These are phyloP conservation scores for Esox masquinongy DNA, from an alignment of 2,797 vertebrate genomes.

Conservation along the genomic window DNA sequence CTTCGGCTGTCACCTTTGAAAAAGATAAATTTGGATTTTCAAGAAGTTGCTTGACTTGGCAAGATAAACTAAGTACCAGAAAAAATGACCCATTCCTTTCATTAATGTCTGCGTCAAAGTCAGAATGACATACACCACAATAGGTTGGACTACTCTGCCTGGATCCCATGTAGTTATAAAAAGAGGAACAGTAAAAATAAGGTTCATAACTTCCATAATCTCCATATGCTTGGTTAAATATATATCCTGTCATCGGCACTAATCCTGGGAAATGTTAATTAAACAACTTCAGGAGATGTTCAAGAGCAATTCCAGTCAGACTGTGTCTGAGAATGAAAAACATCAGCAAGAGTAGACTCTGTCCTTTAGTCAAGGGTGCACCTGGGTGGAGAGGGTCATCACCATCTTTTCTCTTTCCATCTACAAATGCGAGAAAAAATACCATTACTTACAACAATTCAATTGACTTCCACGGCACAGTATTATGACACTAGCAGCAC, in stretches of 20 bases:
- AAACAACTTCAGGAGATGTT: slow-evolving; percentile 32
- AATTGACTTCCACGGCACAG: too few species aligned
- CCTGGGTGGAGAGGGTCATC: slow-evolving; percentile 24
- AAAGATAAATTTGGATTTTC: too few species aligned
- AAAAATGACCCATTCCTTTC: too few species aligned
- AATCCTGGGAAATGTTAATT: slow-evolving; percentile 36
- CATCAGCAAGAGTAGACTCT: slow-evolving; percentile 33
- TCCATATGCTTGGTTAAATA: slow-evolving; percentile 36
- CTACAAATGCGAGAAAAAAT: too few species aligned
- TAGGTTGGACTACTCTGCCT: too few species aligned
- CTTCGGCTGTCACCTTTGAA: not conserved
- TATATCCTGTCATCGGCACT: slow-evolving; percentile 25
- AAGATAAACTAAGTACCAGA: too few species aligned
- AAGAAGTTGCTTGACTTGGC: not conserved
- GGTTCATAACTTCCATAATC: slow-evolving; percentile 26
- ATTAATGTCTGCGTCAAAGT: not conserved
- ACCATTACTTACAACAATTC: too few species aligned
- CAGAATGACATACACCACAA: too few species aligned
- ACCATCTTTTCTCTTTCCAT: not conserved
- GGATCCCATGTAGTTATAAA: too few species aligned
- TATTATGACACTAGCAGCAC: too few species aligned
- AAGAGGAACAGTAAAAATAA: slow-evolving; percentile 31
- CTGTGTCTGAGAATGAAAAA: slow-evolving; percentile 30
- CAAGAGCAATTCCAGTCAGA: slow-evolving; percentile 31
- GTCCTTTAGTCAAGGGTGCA: slow-evolving; percentile 30